Evolutionary conservation across 2,888 invertebrate species (phyloP), one percentile per base, ranked within the genome.

Genomic region (Strigamia maritima): DNA sequence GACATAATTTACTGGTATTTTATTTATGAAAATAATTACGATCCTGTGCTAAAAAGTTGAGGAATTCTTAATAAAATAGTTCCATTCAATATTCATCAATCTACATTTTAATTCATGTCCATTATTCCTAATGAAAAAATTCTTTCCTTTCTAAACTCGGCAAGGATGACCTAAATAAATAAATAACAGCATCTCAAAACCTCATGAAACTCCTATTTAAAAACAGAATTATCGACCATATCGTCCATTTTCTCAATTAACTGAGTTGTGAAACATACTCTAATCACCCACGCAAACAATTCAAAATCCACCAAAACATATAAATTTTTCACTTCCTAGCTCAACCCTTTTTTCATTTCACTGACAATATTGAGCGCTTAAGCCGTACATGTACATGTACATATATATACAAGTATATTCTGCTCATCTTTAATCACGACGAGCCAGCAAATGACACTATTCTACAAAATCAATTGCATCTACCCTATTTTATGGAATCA

Each of bases 71-170:
- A 14, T n/a, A 19, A 19, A 12, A 49, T 49, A 49, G n/a, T 19
- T n/a, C n/a, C 7, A 19, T 16, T 49, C 49, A 49, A 49, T 26
- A 26, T 14, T 65, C 26, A 65, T 14, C 65, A 26, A 10, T 65
- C 65, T 65, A 65, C 28, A 65, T 7, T 65, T 65, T 26, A 65
- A 65, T 65, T 65, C 28, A 16, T 26, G 49, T 65, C 28, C 65
- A 65, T 65, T 65, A 65, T 26, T 65, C 14, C 65, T 65, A 65
- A 65, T 65, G 65, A 65, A 65, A 26, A 31, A 65, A 65, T 65
- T 65, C 65, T 65, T 65, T 65, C 65, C 65, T 65, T 24, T 65
- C 28, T 65, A 26, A 65, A 26, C 12, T 24, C 24, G 24, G 24
- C 22, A 65, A 65, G 65, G 16, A 65, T 26, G 65, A 65, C 28